Evolutionary conservation across 2,888 invertebrate species (phyloP).

Genomic region (Tetranychus truncatus): DNA sequence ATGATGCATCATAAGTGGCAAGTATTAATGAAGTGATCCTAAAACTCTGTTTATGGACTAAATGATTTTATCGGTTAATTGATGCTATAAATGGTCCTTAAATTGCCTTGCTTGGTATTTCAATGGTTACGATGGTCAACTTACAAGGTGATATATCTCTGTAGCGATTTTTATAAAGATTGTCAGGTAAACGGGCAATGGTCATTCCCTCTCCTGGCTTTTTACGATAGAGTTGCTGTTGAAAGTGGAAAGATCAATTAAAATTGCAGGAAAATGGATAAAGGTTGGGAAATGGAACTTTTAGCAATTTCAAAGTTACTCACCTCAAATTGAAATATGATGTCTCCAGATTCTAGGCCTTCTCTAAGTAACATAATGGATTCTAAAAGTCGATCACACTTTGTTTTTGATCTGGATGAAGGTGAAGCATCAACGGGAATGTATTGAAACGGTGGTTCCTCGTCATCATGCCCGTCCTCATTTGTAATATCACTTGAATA

Average conservation of each 20-base stretch:
- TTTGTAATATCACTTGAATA: constrained; percentile 7
- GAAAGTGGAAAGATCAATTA: constrained; percentile 17
- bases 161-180: constrained; percentile 81
- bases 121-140: constrained; percentile 26
- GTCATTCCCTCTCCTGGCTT: constrained; percentile 67
- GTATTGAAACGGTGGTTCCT: constrained; percentile 42
- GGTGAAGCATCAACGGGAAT: constrained; percentile 27
- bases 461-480: constrained; percentile 32
- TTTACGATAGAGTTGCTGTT: constrained; percentile 56
- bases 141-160: constrained; percentile 73
- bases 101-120: no score
- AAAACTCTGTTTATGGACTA: background rate
- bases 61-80: background rate
- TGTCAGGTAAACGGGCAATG: constrained; percentile 61
- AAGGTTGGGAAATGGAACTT: background rate
- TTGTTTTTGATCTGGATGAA: constrained; percentile 31
- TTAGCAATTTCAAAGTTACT: constrained; percentile 12
- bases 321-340: constrained; percentile 76
- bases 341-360: constrained; percentile 66
- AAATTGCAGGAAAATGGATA: no score
- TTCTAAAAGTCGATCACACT: constrained; percentile 36
- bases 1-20: no score
- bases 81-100: no score
- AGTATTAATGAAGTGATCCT: background rate
- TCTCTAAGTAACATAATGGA: constrained; percentile 61